Conservation (phyloP, 2,888 invertebrate species). For the Cosmia trapezina region DNA sequence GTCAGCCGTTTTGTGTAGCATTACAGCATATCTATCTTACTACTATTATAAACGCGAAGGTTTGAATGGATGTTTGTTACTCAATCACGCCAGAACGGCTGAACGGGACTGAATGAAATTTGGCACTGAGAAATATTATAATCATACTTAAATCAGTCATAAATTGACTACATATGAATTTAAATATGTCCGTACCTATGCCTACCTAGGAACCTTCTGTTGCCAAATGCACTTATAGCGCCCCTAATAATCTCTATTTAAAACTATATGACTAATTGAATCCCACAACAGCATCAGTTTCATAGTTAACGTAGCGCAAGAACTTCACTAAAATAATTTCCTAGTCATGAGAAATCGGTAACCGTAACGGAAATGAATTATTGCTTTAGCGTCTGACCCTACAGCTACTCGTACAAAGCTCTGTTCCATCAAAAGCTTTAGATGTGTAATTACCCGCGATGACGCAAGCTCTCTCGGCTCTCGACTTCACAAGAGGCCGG, state of each 20-base stretch:
- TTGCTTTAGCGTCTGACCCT: slow-evolving; percentile 70
- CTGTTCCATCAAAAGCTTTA: slow-evolving; percentile 83
- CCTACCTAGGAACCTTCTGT: not conserved
- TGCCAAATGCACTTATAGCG: not conserved
- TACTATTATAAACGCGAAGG: too few relatives aligned
- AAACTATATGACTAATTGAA: not conserved
- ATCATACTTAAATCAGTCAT: not conserved
- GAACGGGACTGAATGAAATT: too few relatives aligned
- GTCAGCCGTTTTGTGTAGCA: not conserved
- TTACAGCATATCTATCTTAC: too few relatives aligned
- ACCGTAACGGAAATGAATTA: slow-evolving; percentile 71
- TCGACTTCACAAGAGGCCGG: slow-evolving; percentile 79
- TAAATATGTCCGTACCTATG: not conserved
- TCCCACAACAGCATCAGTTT: slow-evolving; percentile 9
- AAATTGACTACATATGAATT: not conserved
- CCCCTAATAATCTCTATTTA: not conserved
- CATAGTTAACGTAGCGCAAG: slow-evolving; percentile 2
- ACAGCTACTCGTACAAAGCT: slow-evolving; percentile 73
- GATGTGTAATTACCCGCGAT: slow-evolving; percentile 87
- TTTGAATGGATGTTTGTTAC: too few relatives aligned
- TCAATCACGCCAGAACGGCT: too few relatives aligned
- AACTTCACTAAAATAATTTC: slow-evolving; percentile 64
- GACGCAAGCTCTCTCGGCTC: slow-evolving; percentile 79
- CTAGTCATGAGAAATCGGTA: slow-evolving; percentile 60
- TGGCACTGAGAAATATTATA: not conserved